phyloP scores from a whole-genome alignment of 2,888 invertebrate species.

The Coecobrya sp. region DNA sequence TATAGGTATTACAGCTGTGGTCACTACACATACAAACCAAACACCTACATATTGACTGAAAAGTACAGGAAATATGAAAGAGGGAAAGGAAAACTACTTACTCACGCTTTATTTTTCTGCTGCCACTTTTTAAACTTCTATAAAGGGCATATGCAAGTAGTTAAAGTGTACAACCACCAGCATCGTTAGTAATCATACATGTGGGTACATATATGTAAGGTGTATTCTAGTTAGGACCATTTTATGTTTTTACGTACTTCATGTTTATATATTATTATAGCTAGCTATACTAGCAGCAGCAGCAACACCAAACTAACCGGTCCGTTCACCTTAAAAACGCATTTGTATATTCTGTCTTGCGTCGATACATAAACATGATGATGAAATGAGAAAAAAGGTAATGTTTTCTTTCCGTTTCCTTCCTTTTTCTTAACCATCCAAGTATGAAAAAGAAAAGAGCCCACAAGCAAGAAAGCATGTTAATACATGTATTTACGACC shows the following conservation, averaged over 20 bases:
- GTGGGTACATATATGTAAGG: not conserved
- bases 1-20: not conserved
- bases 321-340: slow-evolving; percentile 22
- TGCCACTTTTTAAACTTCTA: not conserved
- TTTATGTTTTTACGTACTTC: not conserved
- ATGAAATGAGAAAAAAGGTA: slow-evolving; percentile 34
- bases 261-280: not conserved
- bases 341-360: not conserved
- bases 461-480: slow-evolving; percentile 50
- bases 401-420: slow-evolving; percentile 74
- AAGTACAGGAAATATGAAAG: not conserved
- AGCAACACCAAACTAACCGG: not conserved
- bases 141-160: not conserved
- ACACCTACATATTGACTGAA: not conserved
- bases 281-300: not conserved
- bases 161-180: not conserved
- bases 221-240: not conserved
- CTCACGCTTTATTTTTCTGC: not conserved
- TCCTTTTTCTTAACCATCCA: slow-evolving; percentile 30
- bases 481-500: slow-evolving; percentile 59
- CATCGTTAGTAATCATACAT: not conserved
- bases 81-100: not conserved
- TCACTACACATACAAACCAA: not conserved
- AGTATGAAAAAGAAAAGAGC: slow-evolving; percentile 27
- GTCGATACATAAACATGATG: not conserved